These are phyloP conservation scores for Thryonomys swinderianus DNA, from an alignment of 2,113 vertebrate genomes.

Conservation along the genomic window DNA sequence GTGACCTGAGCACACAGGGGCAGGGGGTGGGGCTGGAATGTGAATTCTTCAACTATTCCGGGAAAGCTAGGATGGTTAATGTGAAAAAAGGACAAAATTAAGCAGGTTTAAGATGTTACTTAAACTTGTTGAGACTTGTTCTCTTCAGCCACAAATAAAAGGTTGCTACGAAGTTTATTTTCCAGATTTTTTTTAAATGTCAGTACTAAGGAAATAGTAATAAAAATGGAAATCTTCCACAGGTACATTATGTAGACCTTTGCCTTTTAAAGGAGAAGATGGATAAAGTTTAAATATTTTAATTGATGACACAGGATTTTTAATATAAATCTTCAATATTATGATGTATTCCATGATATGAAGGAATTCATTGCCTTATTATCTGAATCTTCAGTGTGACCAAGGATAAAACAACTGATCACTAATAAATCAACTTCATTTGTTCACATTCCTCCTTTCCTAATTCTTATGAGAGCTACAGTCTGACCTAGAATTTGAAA, in stretches of 20 bases:
- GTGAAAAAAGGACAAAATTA: neutral
- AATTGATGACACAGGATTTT: neutral
- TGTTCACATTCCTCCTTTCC: neutral
- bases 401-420: neutral
- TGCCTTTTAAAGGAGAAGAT: conserved; percentile 8
- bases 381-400: neutral
- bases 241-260: neutral
- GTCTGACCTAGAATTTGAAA: neutral
- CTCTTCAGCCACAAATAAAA: neutral
- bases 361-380: neutral
- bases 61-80: neutral
- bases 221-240: neutral
- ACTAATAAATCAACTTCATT: neutral
- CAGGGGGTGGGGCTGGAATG: neutral
- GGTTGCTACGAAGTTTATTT: neutral
- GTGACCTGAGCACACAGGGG: neutral
- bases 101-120: neutral
- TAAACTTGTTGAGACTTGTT: neutral
- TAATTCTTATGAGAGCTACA: neutral
- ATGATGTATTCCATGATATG: neutral
- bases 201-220: conserved; percentile 4
- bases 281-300: neutral
- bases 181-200: neutral
- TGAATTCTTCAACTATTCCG: neutral
- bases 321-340: neutral